A percentile compares a stretch with the other conserved stretches of the same genome.
phyloP scores from a whole-genome alignment of 30 jellyfish, hydroid and myxozoan genomes.

The Aurelia aurita complex sp. Pacific region DNA sequence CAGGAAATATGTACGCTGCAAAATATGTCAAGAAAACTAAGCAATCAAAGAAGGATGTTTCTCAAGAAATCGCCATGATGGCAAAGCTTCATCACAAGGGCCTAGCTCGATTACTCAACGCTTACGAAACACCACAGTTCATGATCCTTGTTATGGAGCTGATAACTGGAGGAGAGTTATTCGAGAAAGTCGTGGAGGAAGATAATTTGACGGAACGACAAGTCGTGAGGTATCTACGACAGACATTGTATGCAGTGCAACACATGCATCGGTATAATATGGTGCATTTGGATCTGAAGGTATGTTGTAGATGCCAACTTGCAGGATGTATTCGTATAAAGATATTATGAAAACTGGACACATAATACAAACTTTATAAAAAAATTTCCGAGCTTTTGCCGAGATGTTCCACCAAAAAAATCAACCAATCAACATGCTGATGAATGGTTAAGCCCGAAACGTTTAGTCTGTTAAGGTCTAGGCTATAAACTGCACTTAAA shows the following conservation, averaged over 20 bases:
- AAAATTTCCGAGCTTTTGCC: no score
- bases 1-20: constrained; percentile 75
- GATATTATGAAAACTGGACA: no score
- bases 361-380: no score
- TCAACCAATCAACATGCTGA: no score
- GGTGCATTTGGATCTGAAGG: constrained; percentile 94
- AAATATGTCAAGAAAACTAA: constrained; percentile 74
- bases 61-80: constrained; percentile 82
- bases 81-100: constrained; percentile 74
- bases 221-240: constrained; percentile 88
- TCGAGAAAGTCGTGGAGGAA: constrained; percentile 94
- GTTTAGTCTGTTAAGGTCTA: no score
- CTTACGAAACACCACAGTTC: constrained; percentile 77
- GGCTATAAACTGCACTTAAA: no score
- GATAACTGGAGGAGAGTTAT: constrained; percentile 94
- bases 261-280: constrained; percentile 89
- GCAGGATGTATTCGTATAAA: no score
- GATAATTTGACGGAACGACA: constrained; percentile 92
- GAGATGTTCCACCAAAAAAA: no score
- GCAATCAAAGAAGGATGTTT: constrained; percentile 70
- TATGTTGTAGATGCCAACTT: not conserved
- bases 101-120: constrained; percentile 60
- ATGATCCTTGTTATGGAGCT: constrained; percentile 95
- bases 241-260: constrained; percentile 84
- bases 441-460: no score